These are phyloP conservation scores for Urocolius indicus DNA, from an alignment of 2,113 vertebrate species.

Conservation along the genomic window DNA sequence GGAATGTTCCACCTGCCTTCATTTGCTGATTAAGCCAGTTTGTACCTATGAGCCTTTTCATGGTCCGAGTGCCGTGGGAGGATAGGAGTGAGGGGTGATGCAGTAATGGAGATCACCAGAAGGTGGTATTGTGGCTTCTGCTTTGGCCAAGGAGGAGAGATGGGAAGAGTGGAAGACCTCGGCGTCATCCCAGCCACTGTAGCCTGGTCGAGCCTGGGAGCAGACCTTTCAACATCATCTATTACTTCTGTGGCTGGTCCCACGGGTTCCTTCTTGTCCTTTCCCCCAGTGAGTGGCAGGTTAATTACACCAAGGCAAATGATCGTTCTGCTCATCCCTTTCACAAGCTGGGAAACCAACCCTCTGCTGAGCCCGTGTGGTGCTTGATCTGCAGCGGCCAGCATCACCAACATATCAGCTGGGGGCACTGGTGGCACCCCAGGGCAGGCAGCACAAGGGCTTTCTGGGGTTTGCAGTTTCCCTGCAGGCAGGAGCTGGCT, in stretches of 20 bases:
- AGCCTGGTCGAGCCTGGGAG: not conserved
- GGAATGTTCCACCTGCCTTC: not conserved
- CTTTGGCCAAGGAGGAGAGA: not conserved
- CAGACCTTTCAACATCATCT: not conserved
- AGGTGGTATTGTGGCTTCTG: not conserved
- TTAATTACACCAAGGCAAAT: not conserved
- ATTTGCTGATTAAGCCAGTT: not conserved
- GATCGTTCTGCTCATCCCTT: not conserved
- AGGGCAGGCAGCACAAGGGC: not conserved
- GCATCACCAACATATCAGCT: not conserved
- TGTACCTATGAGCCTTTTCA: rapidly evolving
- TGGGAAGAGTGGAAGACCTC: not conserved
- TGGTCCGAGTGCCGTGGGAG: rapidly evolving
- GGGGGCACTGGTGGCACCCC: not conserved
- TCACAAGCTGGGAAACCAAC: not conserved
- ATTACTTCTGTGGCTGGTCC: not conserved
- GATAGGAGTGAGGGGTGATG: not conserved
- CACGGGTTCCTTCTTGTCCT: not conserved
- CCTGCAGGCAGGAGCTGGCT: not conserved
- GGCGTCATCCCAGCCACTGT: not conserved
- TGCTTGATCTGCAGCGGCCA: not conserved
- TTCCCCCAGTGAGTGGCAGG: not conserved
- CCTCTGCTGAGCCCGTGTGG: not conserved
- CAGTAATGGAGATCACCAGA: not conserved
- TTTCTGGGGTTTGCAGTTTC: not conserved